phyloP scores from a whole-genome alignment of 2,797 vertebrate genomes.

The Limosa lapponica region DNA sequence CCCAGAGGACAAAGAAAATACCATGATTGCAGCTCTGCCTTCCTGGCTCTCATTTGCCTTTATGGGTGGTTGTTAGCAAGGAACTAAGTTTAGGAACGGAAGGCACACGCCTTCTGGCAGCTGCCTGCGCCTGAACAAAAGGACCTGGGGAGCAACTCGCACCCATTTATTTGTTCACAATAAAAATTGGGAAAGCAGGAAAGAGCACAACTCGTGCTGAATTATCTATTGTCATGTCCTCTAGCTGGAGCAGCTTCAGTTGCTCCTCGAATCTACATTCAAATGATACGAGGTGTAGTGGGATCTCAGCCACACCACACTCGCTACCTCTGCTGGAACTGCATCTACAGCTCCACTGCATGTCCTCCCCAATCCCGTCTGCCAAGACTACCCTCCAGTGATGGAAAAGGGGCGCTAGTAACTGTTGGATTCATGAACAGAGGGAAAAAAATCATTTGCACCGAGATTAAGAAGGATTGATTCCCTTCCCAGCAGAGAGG shows the following conservation, averaged over 20 bases:
- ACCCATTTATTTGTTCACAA: neutral
- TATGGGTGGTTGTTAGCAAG: neutral
- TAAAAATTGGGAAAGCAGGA: neutral
- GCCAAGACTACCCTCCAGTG: neutral
- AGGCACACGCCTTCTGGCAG: neutral
- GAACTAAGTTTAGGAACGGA: neutral
- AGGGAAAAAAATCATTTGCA: neutral
- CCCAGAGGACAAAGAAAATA: neutral
- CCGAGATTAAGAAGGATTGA: neutral
- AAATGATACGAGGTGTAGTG: fast-evolving
- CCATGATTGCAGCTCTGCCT: neutral
- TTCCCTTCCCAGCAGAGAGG: neutral
- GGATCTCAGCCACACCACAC: neutral
- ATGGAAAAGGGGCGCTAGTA: neutral
- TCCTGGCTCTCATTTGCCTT: neutral
- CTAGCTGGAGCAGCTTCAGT: neutral
- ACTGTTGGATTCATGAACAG: neutral
- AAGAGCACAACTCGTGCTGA: fast-evolving
- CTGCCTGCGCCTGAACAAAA: neutral
- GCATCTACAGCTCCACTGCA: neutral
- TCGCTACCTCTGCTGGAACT: neutral
- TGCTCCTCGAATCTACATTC: neutral
- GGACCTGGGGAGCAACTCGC: neutral
- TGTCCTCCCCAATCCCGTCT: fast-evolving
- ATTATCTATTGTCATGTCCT: neutral